Base-by-base conservation (phyloP, 2,888 invertebrate species). In the Cosmorhoe ocellata region DNA sequence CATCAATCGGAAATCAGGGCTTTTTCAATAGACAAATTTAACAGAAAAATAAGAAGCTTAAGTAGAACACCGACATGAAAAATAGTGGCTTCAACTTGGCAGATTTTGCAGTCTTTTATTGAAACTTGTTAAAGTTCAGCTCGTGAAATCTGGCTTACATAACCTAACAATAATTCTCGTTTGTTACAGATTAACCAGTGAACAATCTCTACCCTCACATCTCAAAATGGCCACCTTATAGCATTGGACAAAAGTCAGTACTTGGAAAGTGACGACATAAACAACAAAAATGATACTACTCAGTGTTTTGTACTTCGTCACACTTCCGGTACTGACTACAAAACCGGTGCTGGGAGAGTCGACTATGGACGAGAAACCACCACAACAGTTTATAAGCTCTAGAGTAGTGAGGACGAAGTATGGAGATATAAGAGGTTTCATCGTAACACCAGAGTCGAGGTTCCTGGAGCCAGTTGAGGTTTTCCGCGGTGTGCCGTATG, bases 401-500 rank as follows among this genome's bases (percentile, higher is more conserved):
- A 93, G 97, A 73, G 95, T 96, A 67, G 96, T 97, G 60, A 92
- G 95, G 79, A 97, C 96, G 67, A 96, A 97, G 80, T 96, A 97
- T 81, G 97, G 97, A 59, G 96, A 96, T 76, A 93, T 97, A 61
- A 93, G 96, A 74, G 97, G 97, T 41, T 94, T 96, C 65, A 96
- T 97, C 69, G 94, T 96, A 47, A 95, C 95, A 55, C 93, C 96
- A 64, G 96, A 96, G 68, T 93, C 94, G 14, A 93, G 96, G 61
- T 95, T 94, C 75, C 85, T 97, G 66, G 96, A 96, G 79, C 95
- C 96, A 48, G 98, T 98, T 12, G 98, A 98, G 81, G 96, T 97
- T 59, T 98, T 97, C 80, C 92, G 96, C 41, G 98, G 98, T 5
- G 95, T 99, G 52, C 98, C 98, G 3, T 99, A 98, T 82, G 99